Conservation (phyloP, 2,888 invertebrate genomes). For the Drymonia ruficornis region DNA sequence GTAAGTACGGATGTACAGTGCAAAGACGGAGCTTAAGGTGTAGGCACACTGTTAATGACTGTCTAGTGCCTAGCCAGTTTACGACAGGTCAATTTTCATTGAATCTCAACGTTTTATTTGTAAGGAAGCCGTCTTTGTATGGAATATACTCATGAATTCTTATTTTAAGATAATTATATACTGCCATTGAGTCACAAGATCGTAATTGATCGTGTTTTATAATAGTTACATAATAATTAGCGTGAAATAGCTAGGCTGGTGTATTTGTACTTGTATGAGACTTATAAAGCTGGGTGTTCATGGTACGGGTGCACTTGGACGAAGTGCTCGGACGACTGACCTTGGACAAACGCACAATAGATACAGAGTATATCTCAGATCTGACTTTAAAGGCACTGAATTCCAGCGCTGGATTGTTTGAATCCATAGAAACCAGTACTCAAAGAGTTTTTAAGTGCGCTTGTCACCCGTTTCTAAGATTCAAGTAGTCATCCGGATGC, state of each 20-base stretch:
- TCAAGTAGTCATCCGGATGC: too few species aligned
- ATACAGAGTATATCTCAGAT: too few species aligned
- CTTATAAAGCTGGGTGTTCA: too few species aligned
- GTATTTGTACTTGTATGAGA: slow-evolving; percentile 7
- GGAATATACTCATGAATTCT: background rate
- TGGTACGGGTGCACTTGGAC: too few species aligned
- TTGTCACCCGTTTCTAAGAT: too few species aligned
- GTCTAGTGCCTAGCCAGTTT: background rate
- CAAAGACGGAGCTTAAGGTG: background rate
- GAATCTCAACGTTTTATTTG: background rate
- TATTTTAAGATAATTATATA: slow-evolving; percentile 8
- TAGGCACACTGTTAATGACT: background rate
- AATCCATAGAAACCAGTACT: too few species aligned
- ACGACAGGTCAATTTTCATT: background rate
- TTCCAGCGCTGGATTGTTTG: too few species aligned
- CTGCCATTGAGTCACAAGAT: slow-evolving; percentile 31
- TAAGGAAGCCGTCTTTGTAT: background rate
- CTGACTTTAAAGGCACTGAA: too few species aligned
- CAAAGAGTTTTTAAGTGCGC: too few species aligned
- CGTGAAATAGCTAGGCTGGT: slow-evolving; percentile 42
- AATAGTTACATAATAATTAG: slow-evolving; percentile 38
- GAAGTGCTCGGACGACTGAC: too few species aligned
- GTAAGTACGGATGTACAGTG: background rate
- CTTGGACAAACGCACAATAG: too few species aligned
- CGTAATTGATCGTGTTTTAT: slow-evolving; percentile 22